Evolutionary conservation across 2,888 invertebrate species (phyloP), one percentile per base, ranked within the genome.

Genomic region (Schizotus pectinicornis): DNA sequence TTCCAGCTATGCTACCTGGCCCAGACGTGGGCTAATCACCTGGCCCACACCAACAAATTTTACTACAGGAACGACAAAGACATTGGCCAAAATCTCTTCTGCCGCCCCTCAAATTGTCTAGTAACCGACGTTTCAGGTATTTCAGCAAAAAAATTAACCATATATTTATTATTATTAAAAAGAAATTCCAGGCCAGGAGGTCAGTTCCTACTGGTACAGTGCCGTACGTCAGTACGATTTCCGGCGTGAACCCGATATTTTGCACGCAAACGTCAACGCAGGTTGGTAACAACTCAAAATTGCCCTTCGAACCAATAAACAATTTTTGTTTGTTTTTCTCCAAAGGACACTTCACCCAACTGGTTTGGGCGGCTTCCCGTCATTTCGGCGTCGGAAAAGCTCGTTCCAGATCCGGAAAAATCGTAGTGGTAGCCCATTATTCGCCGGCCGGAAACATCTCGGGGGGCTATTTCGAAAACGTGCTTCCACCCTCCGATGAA

Each of bases 11-110:
- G 91, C 74, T 86, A 89, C 74, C 85, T 89, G 75, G 91, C 92
- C 46, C 94, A 94, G 79, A 89, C 90, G 36, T 94, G 93, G 93
- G 94, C 94, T 3, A 93, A 94, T 78, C 89, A 92, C 72, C 80
- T 94, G 70, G 93, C 92, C 7, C 89, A 91, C 76, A 90, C 88
- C 2, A 89, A 91, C 75, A 86, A 86, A 69, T 91, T 93, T 80
- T 86, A 87, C 78, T 89, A 91, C 78, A 83, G 91, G 64, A 88
- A 88, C 76, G 89, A 91, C 76, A 85, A 86, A 46, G 88, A 88
- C 69, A 88, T 91, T 31, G 93, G 92, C 0, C 91, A 92, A 77
- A 92, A 91, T 79, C 81, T 92, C 39, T 91, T 90, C 77, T 90
- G 89, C 77, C 83, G 90, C 58, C 88, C 88, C 1, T 85, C 87